phyloP scores from a whole-genome alignment of 2,888 invertebrate genomes.

The Nomada fucata region DNA sequence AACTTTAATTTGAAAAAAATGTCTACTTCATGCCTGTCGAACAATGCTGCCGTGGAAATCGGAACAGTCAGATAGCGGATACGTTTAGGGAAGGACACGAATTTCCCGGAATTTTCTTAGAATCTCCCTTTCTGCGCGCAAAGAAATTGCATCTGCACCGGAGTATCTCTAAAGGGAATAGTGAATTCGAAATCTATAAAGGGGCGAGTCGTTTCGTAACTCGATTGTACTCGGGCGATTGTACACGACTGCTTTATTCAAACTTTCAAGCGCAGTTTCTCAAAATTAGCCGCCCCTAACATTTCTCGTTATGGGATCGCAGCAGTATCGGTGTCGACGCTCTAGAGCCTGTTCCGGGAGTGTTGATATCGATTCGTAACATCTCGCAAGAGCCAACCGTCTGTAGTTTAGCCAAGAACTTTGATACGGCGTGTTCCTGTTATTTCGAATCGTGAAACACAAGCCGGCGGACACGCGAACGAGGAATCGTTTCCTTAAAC shows the following conservation, averaged over 20 bases:
- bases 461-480: background rate
- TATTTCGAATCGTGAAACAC: background rate
- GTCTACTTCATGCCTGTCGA: background rate
- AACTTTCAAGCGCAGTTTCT: constrained; percentile 28
- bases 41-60: background rate
- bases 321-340: background rate
- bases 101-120: constrained; percentile 23
- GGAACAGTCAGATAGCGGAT: background rate
- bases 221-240: constrained; percentile 1
- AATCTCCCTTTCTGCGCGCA: background rate
- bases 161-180: constrained; percentile 9
- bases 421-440: background rate
- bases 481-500: background rate
- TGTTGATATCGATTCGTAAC: background rate
- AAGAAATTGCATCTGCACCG: constrained; percentile 20
- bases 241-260: constrained; percentile 24
- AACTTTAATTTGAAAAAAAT: background rate
- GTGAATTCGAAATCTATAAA: constrained; percentile 41
- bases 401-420: constrained; percentile 16
- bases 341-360: background rate
- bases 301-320: background rate
- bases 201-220: constrained; percentile 17
- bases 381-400: background rate
- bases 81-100: background rate
- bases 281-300: constrained; percentile 37